Percentiles rank a stretch among this genome's conserved stretches.
Evolutionary conservation across 2,888 invertebrate species (phyloP).

Genomic region (Spatulosminthurus flaviceps): DNA sequence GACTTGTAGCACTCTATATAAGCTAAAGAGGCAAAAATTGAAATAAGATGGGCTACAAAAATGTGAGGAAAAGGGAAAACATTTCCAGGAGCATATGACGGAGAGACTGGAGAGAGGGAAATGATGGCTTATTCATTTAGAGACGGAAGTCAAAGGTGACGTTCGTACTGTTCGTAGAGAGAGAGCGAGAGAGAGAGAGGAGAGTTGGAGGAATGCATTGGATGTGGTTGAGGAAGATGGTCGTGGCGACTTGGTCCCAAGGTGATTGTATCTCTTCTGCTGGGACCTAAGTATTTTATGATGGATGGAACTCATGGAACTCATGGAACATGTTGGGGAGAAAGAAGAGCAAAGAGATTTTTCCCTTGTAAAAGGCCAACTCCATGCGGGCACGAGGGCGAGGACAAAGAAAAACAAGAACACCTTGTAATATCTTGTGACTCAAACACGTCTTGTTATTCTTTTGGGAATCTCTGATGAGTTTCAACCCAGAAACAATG

Average conservation of each 20-base stretch:
- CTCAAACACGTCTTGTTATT: conserved; percentile 35
- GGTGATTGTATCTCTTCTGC: not conserved
- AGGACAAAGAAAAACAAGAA: conserved; percentile 22
- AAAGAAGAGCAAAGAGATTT: conserved; percentile 11
- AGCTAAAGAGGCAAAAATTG: too few relatives aligned
- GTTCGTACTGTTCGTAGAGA: not conserved
- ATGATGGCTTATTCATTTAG: not conserved
- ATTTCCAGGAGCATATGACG: too few relatives aligned
- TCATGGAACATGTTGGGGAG: not conserved
- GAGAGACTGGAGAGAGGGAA: too few relatives aligned
- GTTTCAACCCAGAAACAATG: conserved; percentile 27
- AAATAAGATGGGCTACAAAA: too few relatives aligned
- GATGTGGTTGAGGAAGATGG: not conserved
- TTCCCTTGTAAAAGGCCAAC: not conserved
- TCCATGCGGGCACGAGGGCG: not conserved
- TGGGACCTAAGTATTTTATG: conserved; percentile 40
- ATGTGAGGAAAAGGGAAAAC: too few relatives aligned
- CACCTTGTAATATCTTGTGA: conserved; percentile 41
- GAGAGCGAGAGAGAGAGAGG: not conserved
- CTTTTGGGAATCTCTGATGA: conserved; percentile 42
- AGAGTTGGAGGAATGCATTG: not conserved
- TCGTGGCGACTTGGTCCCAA: not conserved
- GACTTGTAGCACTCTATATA: too few relatives aligned
- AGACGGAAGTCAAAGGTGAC: conserved; percentile 19
- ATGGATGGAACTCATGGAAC: conserved; percentile 43